phyloP scores from a whole-genome alignment of 2,797 vertebrate species.

The Myoxocephalus aenaeus region DNA sequence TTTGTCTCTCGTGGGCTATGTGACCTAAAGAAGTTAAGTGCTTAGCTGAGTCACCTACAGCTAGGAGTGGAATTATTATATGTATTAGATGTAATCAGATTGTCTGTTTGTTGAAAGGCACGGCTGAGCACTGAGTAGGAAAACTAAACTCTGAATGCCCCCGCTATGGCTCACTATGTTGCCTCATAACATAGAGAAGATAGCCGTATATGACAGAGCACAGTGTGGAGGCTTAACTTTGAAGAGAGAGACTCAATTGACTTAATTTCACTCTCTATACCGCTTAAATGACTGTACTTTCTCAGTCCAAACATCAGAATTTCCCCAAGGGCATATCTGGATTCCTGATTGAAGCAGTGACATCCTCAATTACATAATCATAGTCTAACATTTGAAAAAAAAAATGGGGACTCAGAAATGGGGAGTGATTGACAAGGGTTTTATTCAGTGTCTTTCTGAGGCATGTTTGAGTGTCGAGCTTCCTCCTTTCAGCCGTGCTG shows the following conservation, averaged over 20 bases:
- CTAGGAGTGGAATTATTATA: constrained; percentile 41
- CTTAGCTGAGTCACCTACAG: constrained; percentile 16
- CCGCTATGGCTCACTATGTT: neutral
- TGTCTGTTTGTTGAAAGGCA: constrained; percentile 28
- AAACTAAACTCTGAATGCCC: constrained; percentile 47
- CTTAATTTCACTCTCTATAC: constrained; percentile 14
- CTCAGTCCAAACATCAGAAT: constrained; percentile 16
- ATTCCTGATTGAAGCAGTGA: constrained; percentile 32
- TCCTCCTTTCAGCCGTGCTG: constrained; percentile 51
- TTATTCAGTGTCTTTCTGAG: constrained; percentile 45
- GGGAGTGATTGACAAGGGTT: constrained; percentile 55
- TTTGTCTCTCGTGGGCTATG: constrained; percentile 16
- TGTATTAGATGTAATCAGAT: constrained; percentile 14
- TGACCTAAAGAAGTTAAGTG: neutral
- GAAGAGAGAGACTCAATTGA: constrained; percentile 9
- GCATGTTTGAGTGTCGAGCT: constrained; percentile 49
- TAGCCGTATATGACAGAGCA: neutral
- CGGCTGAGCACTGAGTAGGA: neutral
- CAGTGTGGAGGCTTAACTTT: constrained; percentile 15
- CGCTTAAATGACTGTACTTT: constrained; percentile 3
- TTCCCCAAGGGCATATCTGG: constrained; percentile 23
- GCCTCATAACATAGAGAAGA: constrained; percentile 4
- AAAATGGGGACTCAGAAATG: constrained; percentile 6
- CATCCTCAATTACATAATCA: constrained; percentile 47
- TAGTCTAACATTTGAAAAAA: constrained; percentile 36